Evolutionary conservation across 2,113 vertebrate genomes (phyloP), one percentile per base, ranked within the genome.

Genomic region (Eretmochelys imbricata): DNA sequence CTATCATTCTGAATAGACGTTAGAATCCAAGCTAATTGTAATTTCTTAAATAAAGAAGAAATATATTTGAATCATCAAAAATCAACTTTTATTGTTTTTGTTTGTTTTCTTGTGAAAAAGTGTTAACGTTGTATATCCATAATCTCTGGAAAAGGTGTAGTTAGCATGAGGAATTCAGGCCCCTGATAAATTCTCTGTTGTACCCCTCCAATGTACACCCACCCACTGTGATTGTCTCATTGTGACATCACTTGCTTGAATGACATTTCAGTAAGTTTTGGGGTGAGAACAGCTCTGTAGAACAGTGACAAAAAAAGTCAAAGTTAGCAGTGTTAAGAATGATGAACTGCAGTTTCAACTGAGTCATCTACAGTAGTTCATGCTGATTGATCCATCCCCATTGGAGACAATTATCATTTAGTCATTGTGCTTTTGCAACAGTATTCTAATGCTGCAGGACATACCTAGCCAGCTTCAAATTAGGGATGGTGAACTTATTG

Each of bases 21-120:
- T 97, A 97, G 97, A 98, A 98, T 98, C 96, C 96, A 96, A 95
- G 96, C 96, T 98, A 98, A 98, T 97, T 98, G 94, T 96, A 96
- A 97, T 97, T 98, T 96, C 95, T 62, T 95, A 98, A 95, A 95
- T 97, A 98, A 95, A 82, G 96, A 98, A 98, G 94, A 98, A 96
- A 97, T 95, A 97, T 38, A 87, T 95, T 87, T 92, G 55, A 85
- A 79, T 91, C 72, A 88, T 94, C 85, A 94, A 92, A 95, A 97
- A 96, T 89, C 53, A 87, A 90, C 42, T 20, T 17, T 54, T 38
- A 72, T 72, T 72, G 65, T 72, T n/a, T 38, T 22, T 20, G n/a
- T 65, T 91, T 91, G 86, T 89, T 72, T 84, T 84, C 94, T 55
- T 55, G 75, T 25, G 10, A 75, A 14, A 24, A 24, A 84, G 31